Base-by-base conservation (phyloP, 2,797 vertebrate genomes). In the Esox lucius region DNA sequence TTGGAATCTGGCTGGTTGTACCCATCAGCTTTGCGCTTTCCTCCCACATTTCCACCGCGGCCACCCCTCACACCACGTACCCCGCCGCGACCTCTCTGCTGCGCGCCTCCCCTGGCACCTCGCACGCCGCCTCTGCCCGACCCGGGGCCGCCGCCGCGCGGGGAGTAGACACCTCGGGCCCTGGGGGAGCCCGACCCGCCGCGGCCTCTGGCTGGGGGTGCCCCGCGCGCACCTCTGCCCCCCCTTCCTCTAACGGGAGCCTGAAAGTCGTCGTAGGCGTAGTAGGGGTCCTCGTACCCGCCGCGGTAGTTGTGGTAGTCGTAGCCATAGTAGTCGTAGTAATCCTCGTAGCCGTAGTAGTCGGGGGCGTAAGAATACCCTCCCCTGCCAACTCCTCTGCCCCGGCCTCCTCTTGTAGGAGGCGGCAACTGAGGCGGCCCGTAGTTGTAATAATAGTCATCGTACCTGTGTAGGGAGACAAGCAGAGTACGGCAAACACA, bases 1-100 rank as follows among this genome's bases (percentile, higher is more conserved):
- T 99, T 99, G 96, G 97, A 97, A 97, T 99, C 98, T 94, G 98
- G 98, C 95, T 98, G 97, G 97, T 95, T 99, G 97, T 98, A 98
- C 94, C 96, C 97, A 91, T 99, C 98, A 95, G 97, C 97, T 97
- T 99, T 99, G 96, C 98, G 98, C 94, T 99, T 99, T 94, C 98
- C 98, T 97, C 97, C 98, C 95, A 99, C 96, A 97, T 97, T 97
- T 96, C 96, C 97, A 97, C 97, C 97, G 95, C 97, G 96, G 95
- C 96, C 96, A 94, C 96, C 97, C 95, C 97, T 96, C 90, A 93
- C 96, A 95, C 97, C 97, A 98, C 97, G 96, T 98, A 99, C 97
- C 97, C 96, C 96, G 94, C 96, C 96, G 94, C 97, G 97, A 93
- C 96, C 96, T 97, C 98, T 96, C 86, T 95, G 95, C 94, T 94